Evolutionary conservation across 1,140 invertebrate genomes (phyloP), one percentile per base, ranked within the genome.

Genomic region (Tetramorium simillimum): DNA sequence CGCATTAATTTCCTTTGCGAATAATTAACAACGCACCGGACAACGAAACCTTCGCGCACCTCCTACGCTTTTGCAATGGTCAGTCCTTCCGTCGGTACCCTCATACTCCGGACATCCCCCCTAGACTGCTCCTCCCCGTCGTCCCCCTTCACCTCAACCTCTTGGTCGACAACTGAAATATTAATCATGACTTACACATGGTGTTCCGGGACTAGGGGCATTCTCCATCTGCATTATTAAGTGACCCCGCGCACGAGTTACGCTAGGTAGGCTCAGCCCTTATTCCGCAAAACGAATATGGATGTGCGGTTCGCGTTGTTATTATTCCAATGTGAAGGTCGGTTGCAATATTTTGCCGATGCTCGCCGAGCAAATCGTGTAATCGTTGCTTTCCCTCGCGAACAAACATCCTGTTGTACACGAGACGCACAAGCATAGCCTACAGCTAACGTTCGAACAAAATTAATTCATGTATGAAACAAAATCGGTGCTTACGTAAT

Each of bases 101-200:
- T 67, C 80, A 33, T 51, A 81, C 63, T 82, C 77, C 73, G 62
- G 75, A 53, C 78, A 18, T 76, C 75, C 84, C 63, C 67, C 56
- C 67, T 63, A 53, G 33, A 28, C 16, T 46, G 28, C 85, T 56
- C 21, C 46, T 12, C 21, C 33, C 56, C 33, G 49, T 37, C 21
- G 21, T 53, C 73, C 58, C 56, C 70, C 84, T 84, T 89, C 72
- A 69, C 85, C 70, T 89, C 73, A 69, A 82, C 87, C 90, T 62
- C 89, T 88, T 69, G 78, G 86, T 92, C 91, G 92, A 92, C 91
- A 89, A 89, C 89, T 94, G 90, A 93, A 94, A 94, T 94, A 93
- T 94, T 94, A 93, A 94, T 94, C 93, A 92, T 90, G 92, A 94
- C 93, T 94, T 93, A 94, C 92, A 93, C 92, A 92, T 88, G 90